Evolutionary conservation across 2,113 vertebrate genomes (phyloP).

Genomic region (Phylloscopus trochiloides): DNA sequence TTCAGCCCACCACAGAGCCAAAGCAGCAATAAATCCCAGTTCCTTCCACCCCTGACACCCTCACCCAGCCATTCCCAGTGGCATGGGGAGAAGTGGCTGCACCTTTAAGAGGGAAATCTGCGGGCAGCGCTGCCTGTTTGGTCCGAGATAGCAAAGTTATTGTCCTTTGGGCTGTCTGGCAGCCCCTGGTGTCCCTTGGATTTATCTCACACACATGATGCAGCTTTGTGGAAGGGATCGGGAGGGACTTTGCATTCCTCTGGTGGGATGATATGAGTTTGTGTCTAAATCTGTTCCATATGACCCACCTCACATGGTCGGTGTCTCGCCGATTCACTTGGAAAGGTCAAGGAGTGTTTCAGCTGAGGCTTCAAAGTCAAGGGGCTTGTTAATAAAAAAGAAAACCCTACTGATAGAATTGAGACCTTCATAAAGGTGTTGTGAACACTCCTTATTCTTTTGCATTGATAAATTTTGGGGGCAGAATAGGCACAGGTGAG

Average conservation of each 20-base stretch:
- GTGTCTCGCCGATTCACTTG: conserved; percentile 69
- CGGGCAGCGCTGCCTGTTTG: neutral
- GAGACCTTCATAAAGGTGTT: neutral
- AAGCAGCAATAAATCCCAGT: neutral
- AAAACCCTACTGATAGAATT: neutral
- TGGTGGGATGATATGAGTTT: conserved; percentile 76
- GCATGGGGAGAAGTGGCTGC: neutral
- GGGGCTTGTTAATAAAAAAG: neutral
- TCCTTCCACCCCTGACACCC: neutral
- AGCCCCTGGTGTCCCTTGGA: conserved; percentile 55
- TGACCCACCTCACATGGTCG: conserved; percentile 90
- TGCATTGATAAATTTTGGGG: neutral
- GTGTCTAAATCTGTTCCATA: conserved; percentile 93
- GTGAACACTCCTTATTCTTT: neutral
- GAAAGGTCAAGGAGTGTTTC: conserved; percentile 60
- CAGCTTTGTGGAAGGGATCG: conserved; percentile 75
- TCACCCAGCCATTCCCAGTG: neutral
- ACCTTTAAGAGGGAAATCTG: neutral
- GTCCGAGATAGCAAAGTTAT: conserved; percentile 24
- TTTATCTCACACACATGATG: conserved; percentile 80
- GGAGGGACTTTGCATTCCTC: conserved; percentile 77
- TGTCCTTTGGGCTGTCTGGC: conserved; percentile 54
- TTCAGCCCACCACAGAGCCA: neutral
- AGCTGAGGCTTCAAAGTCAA: conserved; percentile 64
- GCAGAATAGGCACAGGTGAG: neutral